Conservation (phyloP, 2,797 vertebrate species). For the Galago senegalensis region DNA sequence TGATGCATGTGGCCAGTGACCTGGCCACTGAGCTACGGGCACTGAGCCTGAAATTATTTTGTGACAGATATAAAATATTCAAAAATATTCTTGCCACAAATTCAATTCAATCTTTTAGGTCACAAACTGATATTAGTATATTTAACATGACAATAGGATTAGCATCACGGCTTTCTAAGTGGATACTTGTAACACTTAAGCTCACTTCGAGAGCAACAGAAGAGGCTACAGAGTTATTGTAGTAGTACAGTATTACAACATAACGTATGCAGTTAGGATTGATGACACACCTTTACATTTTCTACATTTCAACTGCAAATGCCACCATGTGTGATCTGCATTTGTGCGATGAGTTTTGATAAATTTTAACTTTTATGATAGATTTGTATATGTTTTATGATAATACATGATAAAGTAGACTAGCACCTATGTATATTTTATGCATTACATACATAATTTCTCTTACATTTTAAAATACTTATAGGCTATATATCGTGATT, state of each 20-base stretch:
- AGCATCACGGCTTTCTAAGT: neutral
- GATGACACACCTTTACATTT: neutral
- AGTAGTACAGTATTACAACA: neutral
- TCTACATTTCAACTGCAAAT: neutral
- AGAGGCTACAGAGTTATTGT: neutral
- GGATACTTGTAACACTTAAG: neutral
- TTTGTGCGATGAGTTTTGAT: neutral
- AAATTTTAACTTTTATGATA: neutral
- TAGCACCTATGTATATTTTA: neutral
- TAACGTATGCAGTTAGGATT: neutral
- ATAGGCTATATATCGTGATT: neutral
- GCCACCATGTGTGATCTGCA: neutral
- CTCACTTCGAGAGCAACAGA: neutral
- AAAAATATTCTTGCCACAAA: conserved; percentile 23
- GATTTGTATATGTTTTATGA: neutral
- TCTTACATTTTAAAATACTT: neutral
- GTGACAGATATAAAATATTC: conserved; percentile 13
- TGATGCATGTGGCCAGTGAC: too few species aligned
- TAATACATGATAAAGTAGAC: neutral
- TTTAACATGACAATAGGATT: neutral
- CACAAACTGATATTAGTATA: neutral
- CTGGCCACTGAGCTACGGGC: too few species aligned
- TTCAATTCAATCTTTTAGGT: neutral
- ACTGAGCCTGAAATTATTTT: neutral
- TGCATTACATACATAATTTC: neutral